These are phyloP conservation scores for Anoplolepis gracilipes DNA, from an alignment of 1,140 invertebrate genomes.

Conservation along the genomic window DNA sequence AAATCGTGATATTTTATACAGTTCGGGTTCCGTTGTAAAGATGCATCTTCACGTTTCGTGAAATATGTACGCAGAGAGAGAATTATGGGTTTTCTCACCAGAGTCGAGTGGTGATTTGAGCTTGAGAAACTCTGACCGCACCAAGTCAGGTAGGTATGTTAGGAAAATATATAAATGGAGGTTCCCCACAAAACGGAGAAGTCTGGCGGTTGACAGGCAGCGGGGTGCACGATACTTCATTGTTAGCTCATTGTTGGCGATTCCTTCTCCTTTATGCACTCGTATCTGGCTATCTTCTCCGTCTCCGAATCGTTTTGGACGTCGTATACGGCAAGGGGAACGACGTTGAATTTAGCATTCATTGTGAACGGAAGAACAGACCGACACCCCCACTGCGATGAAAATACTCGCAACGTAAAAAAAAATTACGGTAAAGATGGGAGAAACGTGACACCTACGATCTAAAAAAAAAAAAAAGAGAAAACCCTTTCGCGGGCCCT, in stretches of 20 bases:
- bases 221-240: slow-evolving; percentile 71
- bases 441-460: slow-evolving; percentile 30
- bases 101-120: slow-evolving; percentile 30
- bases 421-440: slow-evolving; percentile 13
- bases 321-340: slow-evolving; percentile 24
- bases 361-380: slow-evolving; percentile 63
- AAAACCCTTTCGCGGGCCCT: slow-evolving; percentile 46
- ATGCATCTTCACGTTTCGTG: slow-evolving; percentile 10
- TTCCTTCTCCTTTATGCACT: slow-evolving; percentile 71
- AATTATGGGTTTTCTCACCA: slow-evolving; percentile 62
- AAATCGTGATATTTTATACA: background rate
- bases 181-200: slow-evolving; percentile 73
- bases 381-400: slow-evolving; percentile 68
- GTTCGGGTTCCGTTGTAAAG: background rate
- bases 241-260: slow-evolving; percentile 79
- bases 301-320: slow-evolving; percentile 28
- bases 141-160: slow-evolving; percentile 75
- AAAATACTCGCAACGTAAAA: slow-evolving; percentile 46
- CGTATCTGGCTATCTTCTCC: slow-evolving; percentile 65
- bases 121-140: slow-evolving; percentile 73
- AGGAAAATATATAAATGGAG: slow-evolving; percentile 76
- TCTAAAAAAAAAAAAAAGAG: background rate
- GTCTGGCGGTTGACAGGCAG: slow-evolving; percentile 68
- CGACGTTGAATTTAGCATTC: slow-evolving; percentile 70
- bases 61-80: slow-evolving; percentile 36